Evolutionary conservation across 2,113 vertebrate genomes (phyloP).

Genomic region (Ahaetulla prasina): DNA sequence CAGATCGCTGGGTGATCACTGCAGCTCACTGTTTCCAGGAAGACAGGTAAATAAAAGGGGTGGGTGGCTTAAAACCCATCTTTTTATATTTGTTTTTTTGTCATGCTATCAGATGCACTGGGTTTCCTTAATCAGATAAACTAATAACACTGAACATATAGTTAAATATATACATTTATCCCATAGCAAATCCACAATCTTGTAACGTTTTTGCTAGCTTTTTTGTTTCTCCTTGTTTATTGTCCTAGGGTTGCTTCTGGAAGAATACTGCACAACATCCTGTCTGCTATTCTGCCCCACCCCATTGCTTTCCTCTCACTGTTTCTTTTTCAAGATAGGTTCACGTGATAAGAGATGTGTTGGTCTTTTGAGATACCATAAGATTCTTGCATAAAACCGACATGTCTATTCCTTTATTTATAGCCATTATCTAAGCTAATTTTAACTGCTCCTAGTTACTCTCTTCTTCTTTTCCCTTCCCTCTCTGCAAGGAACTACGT

Average conservation of each 20-base stretch:
- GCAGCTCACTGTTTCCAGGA: conserved; percentile 92
- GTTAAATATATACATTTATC: neutral
- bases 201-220: neutral
- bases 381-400: neutral
- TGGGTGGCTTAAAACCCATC: neutral
- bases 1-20: conserved; percentile 87
- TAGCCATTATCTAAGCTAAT: neutral
- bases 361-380: neutral
- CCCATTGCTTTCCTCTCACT: neutral
- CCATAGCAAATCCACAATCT: neutral
- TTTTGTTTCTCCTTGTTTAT: neutral
- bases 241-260: neutral
- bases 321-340: neutral
- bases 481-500: neutral
- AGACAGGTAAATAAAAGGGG: conserved; percentile 70
- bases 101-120: neutral
- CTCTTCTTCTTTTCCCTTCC: neutral
- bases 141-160: neutral
- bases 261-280: neutral
- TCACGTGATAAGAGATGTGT: neutral
- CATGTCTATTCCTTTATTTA: neutral
- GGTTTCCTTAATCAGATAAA: neutral
- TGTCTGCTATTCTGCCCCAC: neutral
- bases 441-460: neutral
- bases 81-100: neutral